These are phyloP conservation scores for Tanaodytes sp. DNA, from an alignment of 2,888 invertebrate species.

Conservation along the genomic window DNA sequence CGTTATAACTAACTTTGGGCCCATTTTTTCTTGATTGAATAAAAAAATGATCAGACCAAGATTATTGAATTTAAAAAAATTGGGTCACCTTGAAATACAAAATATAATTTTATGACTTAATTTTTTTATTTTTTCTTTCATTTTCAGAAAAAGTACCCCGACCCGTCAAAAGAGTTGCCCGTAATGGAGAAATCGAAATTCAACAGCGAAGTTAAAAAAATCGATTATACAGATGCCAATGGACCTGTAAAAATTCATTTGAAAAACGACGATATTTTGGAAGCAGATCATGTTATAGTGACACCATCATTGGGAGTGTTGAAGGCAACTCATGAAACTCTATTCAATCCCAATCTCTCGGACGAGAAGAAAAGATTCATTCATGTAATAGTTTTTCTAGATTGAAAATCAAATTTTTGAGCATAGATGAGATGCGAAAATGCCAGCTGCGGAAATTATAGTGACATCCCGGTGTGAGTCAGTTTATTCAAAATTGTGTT, in stretches of 20 bases:
- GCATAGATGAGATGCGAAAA: too few species aligned
- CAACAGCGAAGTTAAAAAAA: slow-evolving; percentile 60
- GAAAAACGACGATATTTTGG: slow-evolving; percentile 74
- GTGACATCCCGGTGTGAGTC: too few species aligned
- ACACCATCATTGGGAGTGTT: slow-evolving; percentile 82
- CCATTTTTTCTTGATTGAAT: too few species aligned
- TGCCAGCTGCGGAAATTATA: too few species aligned
- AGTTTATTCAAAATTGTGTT: not conserved
- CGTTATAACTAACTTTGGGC: too few species aligned
- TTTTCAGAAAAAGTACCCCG: slow-evolving; percentile 64
- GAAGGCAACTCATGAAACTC: slow-evolving; percentile 75
- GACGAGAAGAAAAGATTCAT: slow-evolving; percentile 76
- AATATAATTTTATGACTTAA: not conserved
- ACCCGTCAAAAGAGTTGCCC: slow-evolving; percentile 63
- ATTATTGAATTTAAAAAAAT: too few species aligned
- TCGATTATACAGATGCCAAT: slow-evolving; percentile 58
- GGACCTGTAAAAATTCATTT: slow-evolving; percentile 65
- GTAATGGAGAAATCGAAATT: slow-evolving; percentile 63
- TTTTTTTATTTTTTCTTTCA: not conserved
- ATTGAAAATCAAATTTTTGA: too few species aligned
- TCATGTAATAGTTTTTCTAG: too few species aligned
- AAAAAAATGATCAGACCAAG: too few species aligned
- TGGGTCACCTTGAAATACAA: not conserved
- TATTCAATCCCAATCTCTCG: slow-evolving; percentile 77
- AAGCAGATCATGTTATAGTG: slow-evolving; percentile 79